Evolutionary conservation across 2,797 vertebrate species (phyloP).

Genomic region (Megalops cyprinoides): DNA sequence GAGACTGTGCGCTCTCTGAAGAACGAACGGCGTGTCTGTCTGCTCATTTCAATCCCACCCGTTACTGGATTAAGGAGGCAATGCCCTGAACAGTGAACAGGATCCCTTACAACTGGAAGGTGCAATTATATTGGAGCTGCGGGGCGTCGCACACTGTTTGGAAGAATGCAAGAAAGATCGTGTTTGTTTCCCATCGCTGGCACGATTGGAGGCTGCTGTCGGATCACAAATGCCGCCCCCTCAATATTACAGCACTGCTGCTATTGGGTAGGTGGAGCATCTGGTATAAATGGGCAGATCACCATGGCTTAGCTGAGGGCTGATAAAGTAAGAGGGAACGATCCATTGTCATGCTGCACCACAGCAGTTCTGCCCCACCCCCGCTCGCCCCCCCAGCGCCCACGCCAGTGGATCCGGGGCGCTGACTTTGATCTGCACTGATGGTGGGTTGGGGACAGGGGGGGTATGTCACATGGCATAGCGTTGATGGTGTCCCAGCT

Average conservation of each 20-base stretch:
- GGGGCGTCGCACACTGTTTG: conserved; percentile 16
- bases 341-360: neutral
- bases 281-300: too few species aligned
- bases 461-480: neutral
- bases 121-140: conserved; percentile 24
- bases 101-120: conserved; percentile 13
- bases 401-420: neutral
- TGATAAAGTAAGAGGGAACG: neutral
- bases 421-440: neutral
- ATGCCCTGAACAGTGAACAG: neutral
- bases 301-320: too few species aligned
- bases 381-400: neutral
- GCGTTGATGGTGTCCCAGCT: neutral
- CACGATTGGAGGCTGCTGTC: conserved; percentile 6
- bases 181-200: conserved; percentile 16
- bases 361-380: neutral
- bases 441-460: neutral
- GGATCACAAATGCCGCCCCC: neutral
- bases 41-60: conserved; percentile 15
- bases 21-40: neutral
- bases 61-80: conserved; percentile 10
- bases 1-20: neutral
- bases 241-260: neutral
- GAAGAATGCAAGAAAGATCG: neutral
- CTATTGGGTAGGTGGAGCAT: conserved; percentile 14